Conservation (phyloP, 2,113 vertebrate genomes). For the Litocranius walleri region DNA sequence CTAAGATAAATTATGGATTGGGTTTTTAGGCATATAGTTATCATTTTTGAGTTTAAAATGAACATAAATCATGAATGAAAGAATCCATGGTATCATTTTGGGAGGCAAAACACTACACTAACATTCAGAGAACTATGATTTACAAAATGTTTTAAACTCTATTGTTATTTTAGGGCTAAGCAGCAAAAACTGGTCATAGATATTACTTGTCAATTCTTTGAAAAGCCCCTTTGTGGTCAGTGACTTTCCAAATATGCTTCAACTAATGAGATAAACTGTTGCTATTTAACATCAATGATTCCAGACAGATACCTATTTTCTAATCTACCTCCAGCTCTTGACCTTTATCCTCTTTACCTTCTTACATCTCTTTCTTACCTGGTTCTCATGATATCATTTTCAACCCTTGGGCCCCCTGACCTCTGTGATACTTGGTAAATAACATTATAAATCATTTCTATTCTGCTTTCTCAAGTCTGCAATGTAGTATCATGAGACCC, state of each 20-base stretch:
- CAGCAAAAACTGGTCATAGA: not conserved
- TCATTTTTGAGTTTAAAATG: not conserved
- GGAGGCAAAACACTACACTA: not conserved
- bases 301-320: not conserved
- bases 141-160: not conserved
- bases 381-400: not conserved
- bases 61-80: not conserved
- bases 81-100: not conserved
- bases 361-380: not conserved
- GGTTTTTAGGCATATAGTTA: not conserved
- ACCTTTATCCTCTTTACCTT: not conserved
- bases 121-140: not conserved
- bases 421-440: not conserved
- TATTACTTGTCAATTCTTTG: not conserved
- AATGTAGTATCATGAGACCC: not conserved
- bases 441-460: not conserved
- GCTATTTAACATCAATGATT: not conserved
- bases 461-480: not conserved
- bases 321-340: not conserved
- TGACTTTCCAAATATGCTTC: not conserved
- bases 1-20: not conserved
- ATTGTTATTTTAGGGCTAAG: not conserved
- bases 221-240: not conserved
- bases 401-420: not conserved
- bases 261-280: not conserved